Base-by-base conservation (phyloP, 2,888 invertebrate species). In the Neocrepidodera transversa region DNA sequence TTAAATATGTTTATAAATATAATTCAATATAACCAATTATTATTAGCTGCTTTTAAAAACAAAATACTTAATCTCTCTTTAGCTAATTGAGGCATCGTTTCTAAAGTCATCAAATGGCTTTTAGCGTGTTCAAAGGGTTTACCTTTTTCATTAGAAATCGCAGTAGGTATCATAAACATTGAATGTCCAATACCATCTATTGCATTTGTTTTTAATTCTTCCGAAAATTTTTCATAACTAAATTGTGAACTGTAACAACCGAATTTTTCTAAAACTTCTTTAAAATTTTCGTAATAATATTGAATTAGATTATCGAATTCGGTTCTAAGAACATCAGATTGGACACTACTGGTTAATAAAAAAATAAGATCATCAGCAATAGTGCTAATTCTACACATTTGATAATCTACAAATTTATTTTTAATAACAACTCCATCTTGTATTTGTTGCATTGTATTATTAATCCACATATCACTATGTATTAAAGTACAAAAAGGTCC, bases 401-500 rank as follows among this genome's bases (percentile, higher is more conserved):
- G 73, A 20, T 70, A 75, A 45, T 73, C 74, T 4, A 74, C 62
- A 1, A 76, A 51, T 58, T 70, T 75, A 14, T 67, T 65, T 11
- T 57, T 38, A 0, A 51, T 18, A 1, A 64, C 56, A 52, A 56
- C 64, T 11, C 61, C 64, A 23, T 68, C 54, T 11, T 55, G 62
- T n/a, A n/a, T 47, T 20, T 79, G 78, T 16, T 85, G 73, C 79
- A 86, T 79, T 2, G 84, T 76, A 63, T 86, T 86, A 67, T 85
- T 86, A 8, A 82, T 80, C 86, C 85, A 86, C 49, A 83, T 76
- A 71, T 86, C 86, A 2, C 11, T 16, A 13, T 48, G 48, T 11
- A 32, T 1, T 10, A 85, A 76, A 0, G 84, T 81, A 0, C 80
- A 80, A 76, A 82, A 86, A 0, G 81, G 80, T 40, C 82, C 82